phyloP scores from a whole-genome alignment of 2,113 vertebrate genomes.

The Notothenia rossii region DNA sequence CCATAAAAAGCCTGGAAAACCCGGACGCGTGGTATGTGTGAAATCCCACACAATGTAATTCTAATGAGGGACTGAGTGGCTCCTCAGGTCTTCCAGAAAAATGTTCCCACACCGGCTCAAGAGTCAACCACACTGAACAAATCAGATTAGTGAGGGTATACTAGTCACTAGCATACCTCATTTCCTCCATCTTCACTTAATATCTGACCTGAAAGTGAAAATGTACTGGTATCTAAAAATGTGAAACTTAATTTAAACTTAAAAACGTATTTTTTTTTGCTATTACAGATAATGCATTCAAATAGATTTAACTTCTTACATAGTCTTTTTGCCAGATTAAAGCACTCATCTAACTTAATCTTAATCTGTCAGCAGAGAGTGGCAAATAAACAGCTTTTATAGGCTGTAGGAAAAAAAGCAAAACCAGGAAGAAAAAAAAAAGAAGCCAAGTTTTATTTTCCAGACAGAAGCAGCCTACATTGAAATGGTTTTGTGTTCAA shows the following conservation, averaged over 20 bases:
- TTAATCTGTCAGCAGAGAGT: not conserved
- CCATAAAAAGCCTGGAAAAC: conserved; percentile 40
- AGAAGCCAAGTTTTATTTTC: conserved; percentile 33
- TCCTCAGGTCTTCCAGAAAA: conserved; percentile 67
- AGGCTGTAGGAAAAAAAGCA: conserved; percentile 37
- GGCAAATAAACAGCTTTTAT: not conserved
- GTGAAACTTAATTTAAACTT: not conserved
- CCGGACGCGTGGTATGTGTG: conserved; percentile 55
- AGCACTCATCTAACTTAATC: not conserved
- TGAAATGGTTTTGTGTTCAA: not conserved
- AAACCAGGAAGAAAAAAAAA: not conserved
- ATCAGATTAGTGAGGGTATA: conserved; percentile 84
- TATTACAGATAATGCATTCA: too few species aligned
- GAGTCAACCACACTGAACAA: conserved; percentile 86
- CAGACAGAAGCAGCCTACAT: not conserved
- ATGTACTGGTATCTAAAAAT: conserved; percentile 4
- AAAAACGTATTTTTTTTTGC: not conserved
- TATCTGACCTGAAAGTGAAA: conserved; percentile 59
- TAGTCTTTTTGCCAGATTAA: not conserved
- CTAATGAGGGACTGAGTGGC: conserved; percentile 64
- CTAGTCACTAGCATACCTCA: conserved; percentile 74
- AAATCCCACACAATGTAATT: conserved; percentile 58
- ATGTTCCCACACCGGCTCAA: conserved; percentile 85
- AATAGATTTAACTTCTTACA: not conserved
- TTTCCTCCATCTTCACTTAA: conserved; percentile 70